Evolutionary conservation across 2,888 invertebrate genomes (phyloP).

Genomic region (Chironomus tentans): DNA sequence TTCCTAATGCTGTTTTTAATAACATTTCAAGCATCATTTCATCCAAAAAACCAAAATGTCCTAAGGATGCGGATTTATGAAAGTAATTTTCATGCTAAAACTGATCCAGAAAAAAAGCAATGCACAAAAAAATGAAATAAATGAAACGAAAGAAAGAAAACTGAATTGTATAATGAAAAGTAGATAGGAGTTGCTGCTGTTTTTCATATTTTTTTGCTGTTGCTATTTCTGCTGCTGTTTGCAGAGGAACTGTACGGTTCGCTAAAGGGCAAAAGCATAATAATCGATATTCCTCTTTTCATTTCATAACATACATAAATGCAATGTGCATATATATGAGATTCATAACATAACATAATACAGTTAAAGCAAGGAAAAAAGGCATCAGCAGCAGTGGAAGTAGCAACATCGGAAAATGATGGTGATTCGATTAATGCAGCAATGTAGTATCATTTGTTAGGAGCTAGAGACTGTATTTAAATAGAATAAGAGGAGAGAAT

Average conservation of each 20-base stretch:
- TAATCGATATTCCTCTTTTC: conserved; percentile 16
- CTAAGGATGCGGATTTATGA: too few species aligned
- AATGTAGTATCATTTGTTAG: neutral
- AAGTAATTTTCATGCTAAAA: neutral
- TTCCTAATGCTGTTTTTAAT: too few species aligned
- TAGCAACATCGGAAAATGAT: neutral
- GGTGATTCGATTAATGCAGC: neutral
- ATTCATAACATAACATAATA: conserved; percentile 10
- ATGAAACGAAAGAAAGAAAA: neutral
- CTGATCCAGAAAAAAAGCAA: conserved; percentile 4
- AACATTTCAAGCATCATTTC: too few species aligned
- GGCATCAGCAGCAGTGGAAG: neutral
- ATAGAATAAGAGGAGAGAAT: neutral
- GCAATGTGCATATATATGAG: conserved; percentile 2
- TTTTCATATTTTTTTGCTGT: too few species aligned
- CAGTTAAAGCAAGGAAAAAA: neutral
- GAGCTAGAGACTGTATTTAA: too few species aligned
- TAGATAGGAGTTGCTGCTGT: neutral
- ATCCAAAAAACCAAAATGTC: too few species aligned
- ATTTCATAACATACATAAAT: neutral
- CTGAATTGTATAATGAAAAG: neutral
- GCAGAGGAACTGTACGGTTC: neutral
- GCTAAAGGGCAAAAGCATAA: conserved; percentile 18
- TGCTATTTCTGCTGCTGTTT: neutral
- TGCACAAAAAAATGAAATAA: neutral